Conservation (phyloP, 2,113 vertebrate genomes). For the Gobius niger region DNA sequence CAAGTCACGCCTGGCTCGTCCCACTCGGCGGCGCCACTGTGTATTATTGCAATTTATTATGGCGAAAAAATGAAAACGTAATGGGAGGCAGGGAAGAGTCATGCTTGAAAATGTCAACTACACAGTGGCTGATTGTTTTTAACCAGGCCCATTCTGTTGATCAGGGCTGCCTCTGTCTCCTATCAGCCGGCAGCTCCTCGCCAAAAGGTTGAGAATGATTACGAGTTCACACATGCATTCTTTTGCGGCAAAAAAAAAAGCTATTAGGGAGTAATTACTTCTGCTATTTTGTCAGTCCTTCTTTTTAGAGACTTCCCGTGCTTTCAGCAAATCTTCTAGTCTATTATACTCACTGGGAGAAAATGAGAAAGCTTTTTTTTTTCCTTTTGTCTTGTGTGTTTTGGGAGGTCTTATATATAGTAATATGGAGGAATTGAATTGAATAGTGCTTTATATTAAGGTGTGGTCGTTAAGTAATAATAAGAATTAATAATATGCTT, state of each 20-base stretch:
- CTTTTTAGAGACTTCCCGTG: constrained; percentile 55
- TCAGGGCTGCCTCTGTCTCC: constrained; percentile 62
- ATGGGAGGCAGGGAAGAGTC: constrained; percentile 74
- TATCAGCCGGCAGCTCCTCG: constrained; percentile 56
- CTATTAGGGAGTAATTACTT: constrained; percentile 66
- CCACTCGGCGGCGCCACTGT: constrained; percentile 63
- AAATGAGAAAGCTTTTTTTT: constrained; percentile 30
- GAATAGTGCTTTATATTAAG: too few species aligned
- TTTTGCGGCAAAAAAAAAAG: constrained; percentile 35
- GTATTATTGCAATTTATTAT: constrained; percentile 83
- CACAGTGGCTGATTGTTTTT: constrained; percentile 74
- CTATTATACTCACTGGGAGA: constrained; percentile 53
- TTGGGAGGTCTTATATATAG: neutral
- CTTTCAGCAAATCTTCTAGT: constrained; percentile 64
- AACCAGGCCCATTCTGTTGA: constrained; percentile 69
- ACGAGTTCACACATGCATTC: constrained; percentile 65
- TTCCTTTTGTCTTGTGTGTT: constrained; percentile 14
- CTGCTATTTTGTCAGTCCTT: constrained; percentile 60
- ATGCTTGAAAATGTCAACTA: constrained; percentile 81
- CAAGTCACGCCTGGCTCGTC: constrained; percentile 71
- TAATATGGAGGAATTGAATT: neutral
- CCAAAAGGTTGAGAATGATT: constrained; percentile 70
- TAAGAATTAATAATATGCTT: too few species aligned
- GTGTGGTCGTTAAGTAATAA: too few species aligned
- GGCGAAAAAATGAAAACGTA: constrained; percentile 74